These are phyloP conservation scores for Andrena trimmerana DNA, from an alignment of 2,888 invertebrate species.

Conservation along the genomic window DNA sequence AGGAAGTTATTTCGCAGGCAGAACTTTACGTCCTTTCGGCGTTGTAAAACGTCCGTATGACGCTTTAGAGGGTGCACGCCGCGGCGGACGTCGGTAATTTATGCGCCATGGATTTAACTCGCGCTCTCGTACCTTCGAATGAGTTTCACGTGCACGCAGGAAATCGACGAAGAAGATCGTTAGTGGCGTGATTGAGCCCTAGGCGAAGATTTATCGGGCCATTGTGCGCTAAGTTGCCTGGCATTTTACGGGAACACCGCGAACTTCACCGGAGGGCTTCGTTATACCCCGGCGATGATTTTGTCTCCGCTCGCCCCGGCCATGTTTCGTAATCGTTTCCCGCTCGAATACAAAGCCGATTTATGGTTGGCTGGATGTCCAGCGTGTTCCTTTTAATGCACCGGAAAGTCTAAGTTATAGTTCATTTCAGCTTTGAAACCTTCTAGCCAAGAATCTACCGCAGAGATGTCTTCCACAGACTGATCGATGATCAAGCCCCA, in stretches of 20 bases:
- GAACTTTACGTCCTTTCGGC: slow-evolving; percentile 58
- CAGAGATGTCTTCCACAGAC: too few species aligned
- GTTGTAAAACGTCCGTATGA: slow-evolving; percentile 58
- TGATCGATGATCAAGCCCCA: too few species aligned
- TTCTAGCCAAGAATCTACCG: background rate
- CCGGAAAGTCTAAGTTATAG: background rate
- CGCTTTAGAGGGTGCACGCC: slow-evolving; percentile 49
- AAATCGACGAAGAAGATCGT: slow-evolving; percentile 53
- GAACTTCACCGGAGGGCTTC: slow-evolving; percentile 34
- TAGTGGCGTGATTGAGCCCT: slow-evolving; percentile 48
- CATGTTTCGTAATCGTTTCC: slow-evolving; percentile 14
- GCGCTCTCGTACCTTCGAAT: slow-evolving; percentile 45
- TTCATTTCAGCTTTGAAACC: background rate
- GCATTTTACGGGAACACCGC: slow-evolving; percentile 36
- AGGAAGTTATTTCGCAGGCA: slow-evolving; percentile 63
- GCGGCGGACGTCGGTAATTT: slow-evolving; percentile 62
- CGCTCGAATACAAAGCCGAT: background rate
- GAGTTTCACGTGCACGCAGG: slow-evolving; percentile 60
- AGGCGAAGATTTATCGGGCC: slow-evolving; percentile 39
- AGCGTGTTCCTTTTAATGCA: background rate
- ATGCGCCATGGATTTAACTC: slow-evolving; percentile 62
- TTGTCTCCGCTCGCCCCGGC: background rate
- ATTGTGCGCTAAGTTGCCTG: slow-evolving; percentile 42
- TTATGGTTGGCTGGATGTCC: background rate
- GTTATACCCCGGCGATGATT: slow-evolving; percentile 39